Conservation (phyloP, 2,113 vertebrate genomes). For the Pachyramphus minor region DNA sequence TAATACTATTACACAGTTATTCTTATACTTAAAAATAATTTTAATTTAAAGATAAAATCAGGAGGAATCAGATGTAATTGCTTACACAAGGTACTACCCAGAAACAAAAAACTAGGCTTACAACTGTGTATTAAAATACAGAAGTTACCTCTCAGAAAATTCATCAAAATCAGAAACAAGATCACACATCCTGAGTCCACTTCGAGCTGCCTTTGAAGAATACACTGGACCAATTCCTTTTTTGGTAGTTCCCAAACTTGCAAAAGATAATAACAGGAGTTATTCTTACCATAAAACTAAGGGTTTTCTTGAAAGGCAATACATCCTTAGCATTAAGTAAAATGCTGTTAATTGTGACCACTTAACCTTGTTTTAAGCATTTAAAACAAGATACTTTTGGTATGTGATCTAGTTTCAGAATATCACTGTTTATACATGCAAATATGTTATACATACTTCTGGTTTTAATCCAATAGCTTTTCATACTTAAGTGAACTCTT, state of each 20-base stretch:
- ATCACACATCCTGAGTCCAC: conserved; percentile 95
- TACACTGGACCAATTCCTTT: conserved; percentile 98
- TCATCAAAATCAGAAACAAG: conserved; percentile 91
- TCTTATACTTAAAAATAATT: neutral
- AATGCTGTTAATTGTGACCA: neutral
- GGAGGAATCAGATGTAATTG: neutral
- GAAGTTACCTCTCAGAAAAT: conserved; percentile 91
- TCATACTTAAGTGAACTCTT: neutral
- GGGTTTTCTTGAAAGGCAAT: neutral
- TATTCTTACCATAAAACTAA: neutral
- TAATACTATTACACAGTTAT: neutral
- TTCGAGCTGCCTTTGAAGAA: conserved; percentile 94
- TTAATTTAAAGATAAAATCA: neutral
- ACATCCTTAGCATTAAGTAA: neutral
- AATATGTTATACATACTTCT: neutral
- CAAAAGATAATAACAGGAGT: conserved; percentile 38
- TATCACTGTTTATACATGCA: neutral
- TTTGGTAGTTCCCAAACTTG: conserved; percentile 95
- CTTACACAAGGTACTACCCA: neutral
- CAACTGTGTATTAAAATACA: neutral
- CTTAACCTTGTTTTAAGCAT: neutral
- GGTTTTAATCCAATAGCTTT: neutral
- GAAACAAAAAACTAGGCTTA: neutral
- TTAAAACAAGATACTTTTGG: neutral
- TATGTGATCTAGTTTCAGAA: neutral